These are phyloP conservation scores for Euplagia quadripunctaria DNA, from an alignment of 2,888 invertebrate genomes.

Conservation along the genomic window DNA sequence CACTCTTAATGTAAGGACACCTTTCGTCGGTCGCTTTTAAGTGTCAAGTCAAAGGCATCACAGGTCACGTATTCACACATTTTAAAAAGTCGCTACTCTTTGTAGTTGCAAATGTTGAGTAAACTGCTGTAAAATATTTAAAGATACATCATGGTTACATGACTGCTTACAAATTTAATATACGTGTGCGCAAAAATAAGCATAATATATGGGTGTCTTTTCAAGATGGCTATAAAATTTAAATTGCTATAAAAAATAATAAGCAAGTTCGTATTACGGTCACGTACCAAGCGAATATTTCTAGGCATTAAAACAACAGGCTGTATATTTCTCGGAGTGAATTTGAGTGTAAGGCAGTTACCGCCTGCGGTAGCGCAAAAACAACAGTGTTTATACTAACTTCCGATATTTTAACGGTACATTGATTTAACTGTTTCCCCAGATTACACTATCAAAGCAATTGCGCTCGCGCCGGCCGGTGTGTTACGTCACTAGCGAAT, in stretches of 20 bases:
- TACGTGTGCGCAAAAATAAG: conserved; percentile 3
- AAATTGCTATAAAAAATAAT: conserved; percentile 28
- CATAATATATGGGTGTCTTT: conserved; percentile 10
- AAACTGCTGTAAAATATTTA: conserved; percentile 15
- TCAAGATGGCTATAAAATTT: conserved; percentile 6
- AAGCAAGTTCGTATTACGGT: conserved; percentile 16
- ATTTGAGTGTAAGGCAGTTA: conserved; percentile 9
- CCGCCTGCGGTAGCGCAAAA: conserved; percentile 29
- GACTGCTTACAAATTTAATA: conserved; percentile 5
- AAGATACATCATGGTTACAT: background rate
- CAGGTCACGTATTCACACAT: conserved; percentile 29
- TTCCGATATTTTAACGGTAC: conserved; percentile 47
- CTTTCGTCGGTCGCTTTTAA: conserved; percentile 28
- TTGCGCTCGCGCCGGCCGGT: conserved; percentile 27
- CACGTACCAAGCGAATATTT: conserved; percentile 5
- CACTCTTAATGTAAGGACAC: background rate
- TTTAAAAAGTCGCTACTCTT: conserved; percentile 26
- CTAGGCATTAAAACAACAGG: conserved; percentile 4
- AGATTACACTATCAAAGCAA: conserved; percentile 41
- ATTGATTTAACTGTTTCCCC: conserved; percentile 37
- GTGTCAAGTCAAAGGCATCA: conserved; percentile 16
- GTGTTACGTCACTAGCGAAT: conserved; percentile 35
- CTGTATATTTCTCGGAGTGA: conserved; percentile 13
- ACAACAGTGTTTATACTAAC: conserved; percentile 26
- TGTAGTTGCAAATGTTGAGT: conserved; percentile 12